phyloP scores from a whole-genome alignment of 2,113 vertebrate genomes.

The Malurus elegans region DNA sequence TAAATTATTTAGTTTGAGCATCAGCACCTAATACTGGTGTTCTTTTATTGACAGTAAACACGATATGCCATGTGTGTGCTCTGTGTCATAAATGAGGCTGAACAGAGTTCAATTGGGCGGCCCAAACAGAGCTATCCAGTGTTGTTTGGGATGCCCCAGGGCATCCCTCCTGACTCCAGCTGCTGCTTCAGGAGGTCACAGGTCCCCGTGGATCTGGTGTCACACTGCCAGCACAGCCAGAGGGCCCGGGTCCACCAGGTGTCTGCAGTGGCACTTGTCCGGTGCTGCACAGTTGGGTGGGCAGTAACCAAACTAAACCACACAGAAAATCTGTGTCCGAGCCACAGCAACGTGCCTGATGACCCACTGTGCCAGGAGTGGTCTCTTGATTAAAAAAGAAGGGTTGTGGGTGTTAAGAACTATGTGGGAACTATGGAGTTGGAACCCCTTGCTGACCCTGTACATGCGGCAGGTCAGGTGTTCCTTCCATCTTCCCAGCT shows the following conservation, averaged over 20 bases:
- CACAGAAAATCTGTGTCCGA: neutral
- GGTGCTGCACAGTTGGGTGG: neutral
- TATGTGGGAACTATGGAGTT: fast-evolving
- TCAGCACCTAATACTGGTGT: neutral
- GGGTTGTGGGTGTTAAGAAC: neutral
- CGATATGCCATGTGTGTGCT: neutral
- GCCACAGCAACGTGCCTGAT: neutral
- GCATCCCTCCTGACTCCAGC: neutral
- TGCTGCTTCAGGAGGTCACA: neutral
- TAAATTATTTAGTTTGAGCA: neutral
- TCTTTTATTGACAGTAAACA: neutral
- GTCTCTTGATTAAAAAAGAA: neutral
- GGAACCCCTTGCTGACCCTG: neutral
- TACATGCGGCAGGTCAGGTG: neutral
- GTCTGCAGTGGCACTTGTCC: neutral
- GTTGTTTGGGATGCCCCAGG: neutral
- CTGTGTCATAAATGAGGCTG: neutral
- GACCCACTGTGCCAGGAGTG: neutral
- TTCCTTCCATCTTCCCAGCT: neutral
- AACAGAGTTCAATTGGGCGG: neutral
- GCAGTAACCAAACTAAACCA: neutral
- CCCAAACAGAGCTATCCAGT: neutral
- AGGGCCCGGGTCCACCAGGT: neutral
- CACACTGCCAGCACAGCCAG: fast-evolving
- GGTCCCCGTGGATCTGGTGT: neutral